Evolutionary conservation across 2,113 vertebrate genomes (phyloP).

Genomic region (Scalopus aquaticus): DNA sequence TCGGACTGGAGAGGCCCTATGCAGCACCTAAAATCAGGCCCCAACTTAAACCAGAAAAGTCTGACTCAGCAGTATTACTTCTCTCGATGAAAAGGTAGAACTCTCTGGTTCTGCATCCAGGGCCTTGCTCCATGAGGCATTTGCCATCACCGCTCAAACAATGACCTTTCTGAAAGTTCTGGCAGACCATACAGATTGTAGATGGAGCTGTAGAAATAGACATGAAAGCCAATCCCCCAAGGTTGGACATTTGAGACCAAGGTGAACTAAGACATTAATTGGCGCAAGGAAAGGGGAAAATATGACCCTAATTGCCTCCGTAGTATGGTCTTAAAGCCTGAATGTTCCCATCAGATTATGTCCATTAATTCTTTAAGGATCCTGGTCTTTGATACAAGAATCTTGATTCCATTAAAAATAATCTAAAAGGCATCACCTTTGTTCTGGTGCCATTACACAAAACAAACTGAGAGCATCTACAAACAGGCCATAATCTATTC

Average conservation of each 20-base stretch:
- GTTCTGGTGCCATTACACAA: not conserved
- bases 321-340: not conserved
- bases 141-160: not conserved
- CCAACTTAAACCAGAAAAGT: not conserved
- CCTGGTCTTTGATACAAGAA: not conserved
- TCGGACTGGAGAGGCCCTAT: not conserved
- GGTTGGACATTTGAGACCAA: not conserved
- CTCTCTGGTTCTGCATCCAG: slow-evolving; percentile 42
- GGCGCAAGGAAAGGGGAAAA: not conserved
- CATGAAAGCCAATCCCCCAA: not conserved
- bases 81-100: not conserved
- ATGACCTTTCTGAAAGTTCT: not conserved
- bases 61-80: not conserved
- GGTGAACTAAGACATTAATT: not conserved
- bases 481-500: not conserved
- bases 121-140: slow-evolving; percentile 22
- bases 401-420: not conserved
- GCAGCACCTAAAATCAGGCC: not conserved
- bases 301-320: not conserved
- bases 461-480: not conserved
- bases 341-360: not conserved
- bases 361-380: not conserved
- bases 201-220: not conserved
- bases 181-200: slow-evolving; percentile 50
- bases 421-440: not conserved